Conservation (phyloP, 2,113 vertebrate species). For the Eleginops maclovinus region DNA sequence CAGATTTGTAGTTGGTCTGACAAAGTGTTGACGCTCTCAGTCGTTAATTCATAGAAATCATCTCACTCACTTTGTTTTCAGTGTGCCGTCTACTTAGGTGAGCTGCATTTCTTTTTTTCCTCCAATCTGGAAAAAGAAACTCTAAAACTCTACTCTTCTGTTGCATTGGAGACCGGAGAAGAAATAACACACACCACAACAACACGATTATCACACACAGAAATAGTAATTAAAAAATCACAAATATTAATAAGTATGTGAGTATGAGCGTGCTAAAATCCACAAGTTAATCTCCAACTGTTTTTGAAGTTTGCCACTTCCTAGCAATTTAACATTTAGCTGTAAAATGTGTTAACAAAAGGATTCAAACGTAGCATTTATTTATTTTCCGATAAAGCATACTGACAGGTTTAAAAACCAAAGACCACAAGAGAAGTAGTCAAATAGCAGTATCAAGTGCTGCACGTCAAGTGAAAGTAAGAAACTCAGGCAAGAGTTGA, state of each 20-base stretch:
- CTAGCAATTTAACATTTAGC: constrained; percentile 1
- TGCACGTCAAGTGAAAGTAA: not conserved
- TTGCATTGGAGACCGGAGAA: not conserved
- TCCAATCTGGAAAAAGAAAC: constrained; percentile 2
- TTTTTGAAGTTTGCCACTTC: not conserved
- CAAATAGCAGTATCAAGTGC: not conserved
- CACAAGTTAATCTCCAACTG: not conserved
- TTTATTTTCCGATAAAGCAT: not conserved
- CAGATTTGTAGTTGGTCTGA: constrained; percentile 59
- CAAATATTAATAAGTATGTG: not conserved
- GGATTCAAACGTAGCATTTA: not conserved
- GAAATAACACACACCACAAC: not conserved
- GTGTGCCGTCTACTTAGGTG: not conserved
- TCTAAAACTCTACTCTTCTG: not conserved
- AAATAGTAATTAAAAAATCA: not conserved
- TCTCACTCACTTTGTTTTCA: not conserved
- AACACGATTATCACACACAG: not conserved
- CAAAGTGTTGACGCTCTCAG: constrained; percentile 55
- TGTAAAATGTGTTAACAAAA: constrained; percentile 16
- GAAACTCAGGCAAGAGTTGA: not conserved
- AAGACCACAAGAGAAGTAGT: not conserved
- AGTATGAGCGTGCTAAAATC: not conserved
- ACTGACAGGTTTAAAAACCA: constrained; percentile 5
- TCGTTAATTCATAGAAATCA: constrained; percentile 16
- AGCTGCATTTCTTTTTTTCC: not conserved